Conservation (phyloP, 2,113 vertebrate species). For the Pipa parva region DNA sequence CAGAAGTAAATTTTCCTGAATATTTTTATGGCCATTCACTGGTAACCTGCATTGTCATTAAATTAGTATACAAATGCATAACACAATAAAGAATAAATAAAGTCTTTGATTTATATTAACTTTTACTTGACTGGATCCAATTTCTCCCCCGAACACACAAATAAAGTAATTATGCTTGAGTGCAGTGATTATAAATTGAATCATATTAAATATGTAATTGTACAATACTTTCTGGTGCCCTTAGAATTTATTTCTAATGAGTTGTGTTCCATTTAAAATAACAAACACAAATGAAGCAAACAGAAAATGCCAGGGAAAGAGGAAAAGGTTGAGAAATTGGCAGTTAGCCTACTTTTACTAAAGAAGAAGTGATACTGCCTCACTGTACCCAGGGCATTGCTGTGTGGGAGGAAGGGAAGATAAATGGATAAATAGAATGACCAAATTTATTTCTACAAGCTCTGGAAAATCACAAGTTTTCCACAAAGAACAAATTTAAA, state of each 20-base stretch:
- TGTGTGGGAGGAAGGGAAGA: conserved; percentile 46
- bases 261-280: conserved; percentile 52
- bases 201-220: conserved; percentile 25
- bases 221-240: conserved; percentile 20
- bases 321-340: conserved; percentile 49
- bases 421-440: conserved; percentile 47
- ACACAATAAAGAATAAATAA: too few species aligned
- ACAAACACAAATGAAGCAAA: conserved; percentile 49
- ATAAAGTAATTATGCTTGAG: conserved; percentile 29
- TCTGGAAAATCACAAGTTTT: conserved; percentile 33
- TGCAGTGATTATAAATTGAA: conserved; percentile 37
- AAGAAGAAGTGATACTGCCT: conserved; percentile 47
- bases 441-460: conserved; percentile 49
- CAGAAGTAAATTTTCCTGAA: too few species aligned
- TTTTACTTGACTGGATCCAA: too few species aligned
- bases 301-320: conserved; percentile 45
- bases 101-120: too few species aligned
- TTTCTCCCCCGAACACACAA: too few species aligned
- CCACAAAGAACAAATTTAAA: conserved; percentile 26
- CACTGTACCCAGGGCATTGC: conserved; percentile 46
- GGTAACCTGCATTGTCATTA: too few species aligned
- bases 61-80: too few species aligned
- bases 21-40: too few species aligned
- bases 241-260: conserved; percentile 40
- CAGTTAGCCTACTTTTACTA: conserved; percentile 49